Conservation (phyloP, 2,113 vertebrate species). For the Equus quagga region DNA sequence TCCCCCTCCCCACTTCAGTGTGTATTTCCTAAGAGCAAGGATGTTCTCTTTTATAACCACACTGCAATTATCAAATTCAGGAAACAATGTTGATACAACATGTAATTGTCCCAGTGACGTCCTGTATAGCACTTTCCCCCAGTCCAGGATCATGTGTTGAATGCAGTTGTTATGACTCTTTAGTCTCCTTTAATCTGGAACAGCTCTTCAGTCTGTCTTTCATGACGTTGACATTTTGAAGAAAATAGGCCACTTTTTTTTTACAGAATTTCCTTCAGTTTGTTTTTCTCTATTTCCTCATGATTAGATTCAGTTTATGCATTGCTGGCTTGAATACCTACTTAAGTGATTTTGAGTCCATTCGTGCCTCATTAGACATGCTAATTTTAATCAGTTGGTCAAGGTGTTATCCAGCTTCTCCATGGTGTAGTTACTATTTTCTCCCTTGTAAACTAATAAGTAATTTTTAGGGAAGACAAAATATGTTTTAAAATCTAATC, state of each 20-base stretch:
- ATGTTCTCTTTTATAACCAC: not conserved
- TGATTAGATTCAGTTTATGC: not conserved
- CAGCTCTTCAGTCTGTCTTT: not conserved
- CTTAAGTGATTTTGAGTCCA: not conserved
- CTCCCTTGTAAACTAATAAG: not conserved
- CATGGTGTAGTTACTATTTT: not conserved
- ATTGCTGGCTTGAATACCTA: not conserved
- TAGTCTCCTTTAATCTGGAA: not conserved
- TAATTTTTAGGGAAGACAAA: not conserved
- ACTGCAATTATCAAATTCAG: not conserved
- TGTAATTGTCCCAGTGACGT: not conserved
- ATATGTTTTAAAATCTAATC: constrained; percentile 18
- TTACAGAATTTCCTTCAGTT: not conserved
- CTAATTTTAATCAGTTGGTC: not conserved
- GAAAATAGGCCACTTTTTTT: not conserved
- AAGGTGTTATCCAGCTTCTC: not conserved
- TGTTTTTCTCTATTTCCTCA: not conserved
- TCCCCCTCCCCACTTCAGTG: not conserved
- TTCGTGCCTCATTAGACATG: not conserved
- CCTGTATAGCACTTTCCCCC: not conserved
- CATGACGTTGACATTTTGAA: not conserved
- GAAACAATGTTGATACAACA: not conserved
- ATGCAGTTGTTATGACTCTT: not conserved
- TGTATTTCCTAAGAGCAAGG: not conserved
- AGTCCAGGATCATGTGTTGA: not conserved